Evolutionary conservation across 1,140 invertebrate species (phyloP).

Genomic region (Papilio aristodemus): DNA sequence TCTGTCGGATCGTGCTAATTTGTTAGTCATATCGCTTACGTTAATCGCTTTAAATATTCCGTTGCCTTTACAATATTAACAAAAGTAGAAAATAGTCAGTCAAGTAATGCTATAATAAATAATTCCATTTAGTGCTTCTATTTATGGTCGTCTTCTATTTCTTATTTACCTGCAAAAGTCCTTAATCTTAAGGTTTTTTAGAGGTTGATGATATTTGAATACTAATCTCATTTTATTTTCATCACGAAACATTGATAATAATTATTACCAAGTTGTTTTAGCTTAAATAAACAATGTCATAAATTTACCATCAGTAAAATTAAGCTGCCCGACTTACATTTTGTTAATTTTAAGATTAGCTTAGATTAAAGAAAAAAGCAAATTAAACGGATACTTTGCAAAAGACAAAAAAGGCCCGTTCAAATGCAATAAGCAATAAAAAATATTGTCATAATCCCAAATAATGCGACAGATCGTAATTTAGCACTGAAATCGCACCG

Average conservation of each 20-base stretch:
- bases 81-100: no score
- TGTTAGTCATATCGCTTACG: no score
- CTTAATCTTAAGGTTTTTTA: no score
- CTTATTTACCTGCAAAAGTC: no score
- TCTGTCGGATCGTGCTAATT: neutral
- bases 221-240: no score
- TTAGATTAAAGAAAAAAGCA: conserved; percentile 40
- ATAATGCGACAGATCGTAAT: conserved; percentile 73
- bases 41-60: no score
- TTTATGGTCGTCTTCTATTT: no score
- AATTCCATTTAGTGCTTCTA: no score
- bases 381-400: conserved; percentile 37
- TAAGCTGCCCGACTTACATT: conserved; percentile 1
- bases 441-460: conserved; percentile 74
- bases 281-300: neutral
- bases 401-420: conserved; percentile 42
- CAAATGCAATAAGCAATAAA: conserved; percentile 63
- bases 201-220: no score
- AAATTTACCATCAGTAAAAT: neutral
- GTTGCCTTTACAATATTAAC: no score
- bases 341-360: conserved; percentile 20
- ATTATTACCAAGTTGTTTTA: neutral
- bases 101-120: no score
- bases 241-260: neutral
- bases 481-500: conserved; percentile 63